Conservation (phyloP, 2,113 vertebrate genomes). For the Carassius auratus region DNA sequence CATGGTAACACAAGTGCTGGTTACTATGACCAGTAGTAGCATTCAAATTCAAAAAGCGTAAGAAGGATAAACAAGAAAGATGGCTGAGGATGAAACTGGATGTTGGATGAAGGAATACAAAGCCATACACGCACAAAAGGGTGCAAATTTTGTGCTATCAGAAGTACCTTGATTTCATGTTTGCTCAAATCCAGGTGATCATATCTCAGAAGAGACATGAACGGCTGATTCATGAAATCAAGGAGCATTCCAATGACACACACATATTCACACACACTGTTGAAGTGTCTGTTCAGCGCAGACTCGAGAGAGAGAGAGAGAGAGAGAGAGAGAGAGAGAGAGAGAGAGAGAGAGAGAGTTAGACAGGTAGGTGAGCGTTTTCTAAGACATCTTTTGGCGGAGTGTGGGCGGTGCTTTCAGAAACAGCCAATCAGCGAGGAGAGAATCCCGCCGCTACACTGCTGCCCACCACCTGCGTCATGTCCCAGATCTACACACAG, state of each 20-base stretch:
- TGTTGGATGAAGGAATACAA: not conserved
- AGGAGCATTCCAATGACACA: not conserved
- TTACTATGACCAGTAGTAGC: not conserved
- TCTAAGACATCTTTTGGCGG: conserved; percentile 55
- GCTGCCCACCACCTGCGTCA: conserved; percentile 94
- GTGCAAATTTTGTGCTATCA: conserved; percentile 30
- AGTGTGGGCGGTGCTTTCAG: conserved; percentile 46
- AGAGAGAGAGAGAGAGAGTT: conserved; percentile 30
- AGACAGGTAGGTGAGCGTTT: conserved; percentile 66
- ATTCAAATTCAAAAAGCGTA: not conserved
- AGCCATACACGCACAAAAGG: not conserved
- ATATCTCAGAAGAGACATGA: not conserved
- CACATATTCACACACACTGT: conserved; percentile 1
- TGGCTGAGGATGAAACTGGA: not conserved
- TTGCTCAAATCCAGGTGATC: conserved; percentile 7
- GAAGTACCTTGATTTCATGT: conserved; percentile 38
- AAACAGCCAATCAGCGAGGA: conserved; percentile 78
- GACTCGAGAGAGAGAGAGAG: conserved; percentile 19
- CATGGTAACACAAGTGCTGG: not conserved
- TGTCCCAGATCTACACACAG: conserved; percentile 91
- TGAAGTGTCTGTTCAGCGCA: not conserved
- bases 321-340: conserved; percentile 24
- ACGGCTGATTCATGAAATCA: not conserved
- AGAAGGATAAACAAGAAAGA: not conserved
- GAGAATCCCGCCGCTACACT: conserved; percentile 92